phyloP scores from a whole-genome alignment of 2,113 vertebrate species.

The Muscicapa adusta region DNA sequence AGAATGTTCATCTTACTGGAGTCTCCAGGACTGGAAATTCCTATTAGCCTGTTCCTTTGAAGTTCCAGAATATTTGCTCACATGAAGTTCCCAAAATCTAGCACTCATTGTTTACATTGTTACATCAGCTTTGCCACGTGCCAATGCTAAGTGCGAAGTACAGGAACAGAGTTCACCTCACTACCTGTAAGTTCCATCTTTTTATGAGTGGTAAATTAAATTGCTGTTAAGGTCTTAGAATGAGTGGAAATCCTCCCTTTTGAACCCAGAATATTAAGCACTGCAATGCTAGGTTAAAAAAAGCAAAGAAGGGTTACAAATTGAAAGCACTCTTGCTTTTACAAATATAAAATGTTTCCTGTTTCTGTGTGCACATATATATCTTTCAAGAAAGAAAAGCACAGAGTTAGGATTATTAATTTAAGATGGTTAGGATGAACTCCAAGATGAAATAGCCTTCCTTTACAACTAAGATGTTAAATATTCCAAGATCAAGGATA shows the following conservation, averaged over 20 bases:
- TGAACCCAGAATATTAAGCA: neutral
- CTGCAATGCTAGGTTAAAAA: neutral
- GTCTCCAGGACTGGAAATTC: neutral
- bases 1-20: neutral
- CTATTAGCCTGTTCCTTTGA: neutral
- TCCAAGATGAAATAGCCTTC: conserved; percentile 34
- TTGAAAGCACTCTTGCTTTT: conserved; percentile 21
- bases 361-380: conserved; percentile 12
- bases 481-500: conserved; percentile 59
- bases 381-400: neutral
- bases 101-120: neutral
- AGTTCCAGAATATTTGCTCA: neutral
- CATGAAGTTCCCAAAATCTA: neutral
- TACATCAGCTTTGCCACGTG: neutral
- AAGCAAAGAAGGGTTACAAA: conserved; percentile 14
- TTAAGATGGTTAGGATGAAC: conserved; percentile 48
- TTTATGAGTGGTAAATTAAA: neutral
- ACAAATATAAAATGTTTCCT: conserved; percentile 39
- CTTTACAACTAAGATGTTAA: conserved; percentile 31
- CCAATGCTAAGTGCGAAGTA: neutral
- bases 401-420: conserved; percentile 42
- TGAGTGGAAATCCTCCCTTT: neutral
- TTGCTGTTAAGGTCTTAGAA: neutral
- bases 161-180: neutral
- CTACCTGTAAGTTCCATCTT: neutral